Conservation (phyloP, 2,113 vertebrate species). For the Limanda limanda region DNA sequence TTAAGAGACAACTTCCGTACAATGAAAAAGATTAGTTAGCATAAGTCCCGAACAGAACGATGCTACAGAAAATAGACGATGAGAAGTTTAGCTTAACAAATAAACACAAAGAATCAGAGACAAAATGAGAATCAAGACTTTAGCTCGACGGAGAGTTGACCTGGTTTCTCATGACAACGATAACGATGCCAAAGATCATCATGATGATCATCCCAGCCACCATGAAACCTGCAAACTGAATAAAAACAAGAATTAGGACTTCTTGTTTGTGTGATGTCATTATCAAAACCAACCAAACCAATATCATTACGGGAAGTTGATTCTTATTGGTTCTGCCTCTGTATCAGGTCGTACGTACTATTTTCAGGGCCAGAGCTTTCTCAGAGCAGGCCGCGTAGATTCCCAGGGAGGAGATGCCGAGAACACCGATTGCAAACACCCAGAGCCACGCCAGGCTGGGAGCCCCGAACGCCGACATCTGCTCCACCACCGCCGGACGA, state of each 20-base stretch:
- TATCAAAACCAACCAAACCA: no score
- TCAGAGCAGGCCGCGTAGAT: conserved; percentile 49
- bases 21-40: no score
- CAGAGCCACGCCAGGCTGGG: conserved; percentile 21
- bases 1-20: no score
- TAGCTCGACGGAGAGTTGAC: conserved; percentile 17
- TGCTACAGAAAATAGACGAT: no score
- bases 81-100: neutral
- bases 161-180: conserved; percentile 32
- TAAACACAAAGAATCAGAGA: neutral
- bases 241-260: neutral
- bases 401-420: conserved; percentile 55
- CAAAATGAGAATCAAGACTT: neutral
- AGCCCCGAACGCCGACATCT: neutral
- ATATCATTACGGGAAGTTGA: no score
- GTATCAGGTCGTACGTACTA: conserved; percentile 37
- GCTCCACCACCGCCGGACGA: no score
- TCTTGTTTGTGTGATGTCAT: no score
- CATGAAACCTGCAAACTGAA: conserved; percentile 76
- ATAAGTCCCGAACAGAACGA: no score
- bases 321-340: neutral
- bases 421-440: conserved; percentile 57
- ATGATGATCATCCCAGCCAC: conserved; percentile 64
- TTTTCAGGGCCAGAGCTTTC: conserved; percentile 52
- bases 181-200: conserved; percentile 62